These are phyloP conservation scores for Chrysoperla carnea DNA, from an alignment of 1,140 invertebrate genomes.

Conservation along the genomic window DNA sequence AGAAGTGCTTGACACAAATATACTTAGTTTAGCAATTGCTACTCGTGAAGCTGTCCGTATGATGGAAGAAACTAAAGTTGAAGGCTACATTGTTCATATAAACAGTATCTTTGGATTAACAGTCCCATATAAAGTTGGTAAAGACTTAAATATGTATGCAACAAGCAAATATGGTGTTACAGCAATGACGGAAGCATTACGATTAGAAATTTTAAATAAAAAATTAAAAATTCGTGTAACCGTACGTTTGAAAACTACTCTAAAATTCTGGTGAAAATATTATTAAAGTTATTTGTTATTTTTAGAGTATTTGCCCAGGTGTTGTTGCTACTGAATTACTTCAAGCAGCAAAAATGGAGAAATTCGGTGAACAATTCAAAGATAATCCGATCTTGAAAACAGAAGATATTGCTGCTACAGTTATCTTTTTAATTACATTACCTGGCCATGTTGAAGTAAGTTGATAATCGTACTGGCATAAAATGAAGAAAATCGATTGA, in stretches of 20 bases:
- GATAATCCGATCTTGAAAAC: too few relatives aligned
- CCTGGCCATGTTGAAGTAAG: too few relatives aligned
- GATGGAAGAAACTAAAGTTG: constrained; percentile 37
- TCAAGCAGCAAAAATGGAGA: not conserved
- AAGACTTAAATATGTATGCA: constrained; percentile 28
- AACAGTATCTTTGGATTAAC: constrained; percentile 36
- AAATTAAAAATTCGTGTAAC: not conserved
- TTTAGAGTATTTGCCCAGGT: constrained; percentile 11
- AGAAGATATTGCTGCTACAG: too few relatives aligned
- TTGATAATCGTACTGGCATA: too few relatives aligned
- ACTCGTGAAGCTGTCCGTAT: constrained; percentile 39
- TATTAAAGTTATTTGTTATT: not conserved
- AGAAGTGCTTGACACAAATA: constrained; percentile 43
- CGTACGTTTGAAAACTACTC: not conserved
- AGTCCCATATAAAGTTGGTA: constrained; percentile 8
- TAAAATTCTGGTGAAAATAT: not conserved
- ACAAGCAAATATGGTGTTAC: constrained; percentile 37
- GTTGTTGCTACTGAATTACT: constrained; percentile 7
- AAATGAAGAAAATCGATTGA: too few relatives aligned
- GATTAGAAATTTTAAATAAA: constrained; percentile 18
- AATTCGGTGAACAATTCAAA: constrained; percentile 1
- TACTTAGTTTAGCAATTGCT: constrained; percentile 42
- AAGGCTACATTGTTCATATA: constrained; percentile 51
- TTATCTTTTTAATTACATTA: too few relatives aligned
- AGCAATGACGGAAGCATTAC: constrained; percentile 35